Percentiles rank a stretch among this genome's conserved stretches.
phyloP scores from a whole-genome alignment of 2,113 vertebrate species.

The Trachemys scripta region DNA sequence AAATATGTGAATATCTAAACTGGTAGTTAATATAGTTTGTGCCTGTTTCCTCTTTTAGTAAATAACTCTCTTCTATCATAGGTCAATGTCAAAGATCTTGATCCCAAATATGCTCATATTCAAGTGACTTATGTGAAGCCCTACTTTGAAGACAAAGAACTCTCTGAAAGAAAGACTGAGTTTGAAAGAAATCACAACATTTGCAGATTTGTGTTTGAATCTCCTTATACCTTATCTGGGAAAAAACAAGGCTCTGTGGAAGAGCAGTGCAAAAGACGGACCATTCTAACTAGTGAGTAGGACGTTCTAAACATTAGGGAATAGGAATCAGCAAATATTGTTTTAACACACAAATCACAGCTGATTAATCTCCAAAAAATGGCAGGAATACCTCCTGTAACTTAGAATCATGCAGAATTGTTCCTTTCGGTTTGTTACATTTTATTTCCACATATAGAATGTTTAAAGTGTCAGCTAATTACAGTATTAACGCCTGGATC shows the following conservation, averaged over 20 bases:
- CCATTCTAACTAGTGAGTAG: conserved; percentile 89
- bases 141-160: conserved; percentile 95
- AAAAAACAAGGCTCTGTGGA: conserved; percentile 97
- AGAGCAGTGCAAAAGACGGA: conserved; percentile 95
- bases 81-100: conserved; percentile 94
- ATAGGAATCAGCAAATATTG: background rate
- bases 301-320: background rate
- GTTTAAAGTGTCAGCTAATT: background rate
- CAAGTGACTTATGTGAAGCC: conserved; percentile 97
- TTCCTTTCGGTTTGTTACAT: background rate
- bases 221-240: conserved; percentile 94
- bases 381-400: background rate
- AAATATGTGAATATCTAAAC: background rate
- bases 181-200: conserved; percentile 97
- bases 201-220: conserved; percentile 94
- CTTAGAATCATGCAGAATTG: background rate
- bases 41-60: conserved; percentile 2
- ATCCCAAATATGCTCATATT: conserved; percentile 92
- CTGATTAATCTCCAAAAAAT: conserved; percentile 22
- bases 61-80: conserved; percentile 57
- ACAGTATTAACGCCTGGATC: background rate
- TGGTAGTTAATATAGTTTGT: background rate
- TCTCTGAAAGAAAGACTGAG: conserved; percentile 90
- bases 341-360: conserved; percentile 3
- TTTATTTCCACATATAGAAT: background rate